Evolutionary conservation across 2,888 invertebrate species (phyloP).

Genomic region (Saturnia pavonia): DNA sequence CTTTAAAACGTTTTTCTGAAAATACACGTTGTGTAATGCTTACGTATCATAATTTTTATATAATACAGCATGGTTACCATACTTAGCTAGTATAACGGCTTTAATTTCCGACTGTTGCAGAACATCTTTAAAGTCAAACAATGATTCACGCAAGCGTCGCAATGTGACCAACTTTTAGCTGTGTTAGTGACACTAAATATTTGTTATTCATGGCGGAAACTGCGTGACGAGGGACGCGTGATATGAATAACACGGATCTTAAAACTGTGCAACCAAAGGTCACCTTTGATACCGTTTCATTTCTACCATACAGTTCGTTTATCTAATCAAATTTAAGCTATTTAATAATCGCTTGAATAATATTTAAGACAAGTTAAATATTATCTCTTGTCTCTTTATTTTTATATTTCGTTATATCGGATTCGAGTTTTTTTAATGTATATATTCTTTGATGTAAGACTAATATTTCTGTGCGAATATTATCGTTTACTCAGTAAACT

Average conservation of each 20-base stretch:
- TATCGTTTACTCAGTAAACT: too few species aligned
- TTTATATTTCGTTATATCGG: neutral
- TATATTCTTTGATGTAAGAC: too few species aligned
- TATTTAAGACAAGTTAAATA: neutral
- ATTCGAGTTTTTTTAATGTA: too few species aligned
- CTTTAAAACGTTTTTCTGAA: neutral
- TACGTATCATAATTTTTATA: too few species aligned
- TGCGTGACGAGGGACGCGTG: constrained; percentile 22
- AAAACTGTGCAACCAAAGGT: constrained; percentile 20
- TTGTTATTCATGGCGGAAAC: constrained; percentile 32
- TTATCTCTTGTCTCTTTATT: neutral
- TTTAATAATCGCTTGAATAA: neutral
- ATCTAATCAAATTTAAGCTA: neutral
- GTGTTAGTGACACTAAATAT: constrained; percentile 15
- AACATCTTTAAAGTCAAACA: constrained; percentile 6
- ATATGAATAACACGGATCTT: constrained; percentile 27
- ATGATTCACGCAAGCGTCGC: constrained; percentile 16
- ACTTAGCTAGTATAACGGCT: constrained; percentile 1
- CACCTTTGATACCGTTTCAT: constrained; percentile 11
- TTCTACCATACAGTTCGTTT: neutral
- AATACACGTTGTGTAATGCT: too few species aligned
- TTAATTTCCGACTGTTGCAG: constrained; percentile 7
- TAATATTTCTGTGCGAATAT: too few species aligned
- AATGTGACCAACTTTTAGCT: constrained; percentile 19
- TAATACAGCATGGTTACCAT: neutral